Evolutionary conservation across 1,140 invertebrate species (phyloP), one percentile per base, ranked within the genome.

Genomic region (Stegodyphus mimosarum): DNA sequence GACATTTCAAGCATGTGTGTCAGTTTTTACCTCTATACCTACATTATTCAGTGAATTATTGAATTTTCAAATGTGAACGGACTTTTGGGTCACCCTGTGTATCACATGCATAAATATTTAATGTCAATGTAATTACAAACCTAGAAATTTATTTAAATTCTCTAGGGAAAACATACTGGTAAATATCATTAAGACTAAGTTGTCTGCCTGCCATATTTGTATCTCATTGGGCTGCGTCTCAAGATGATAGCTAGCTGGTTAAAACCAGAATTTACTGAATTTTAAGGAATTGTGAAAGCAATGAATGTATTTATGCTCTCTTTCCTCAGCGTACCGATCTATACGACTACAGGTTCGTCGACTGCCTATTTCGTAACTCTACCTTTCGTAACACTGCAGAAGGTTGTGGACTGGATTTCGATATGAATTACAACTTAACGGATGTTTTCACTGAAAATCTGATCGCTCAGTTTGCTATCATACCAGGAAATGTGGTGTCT

Each of bases 401-500:
- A 4, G 88, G 88, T 6, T 91, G 90, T 76, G 78, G 71, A 1
- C 64, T 90, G 17, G 90, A 90, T 73, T 89, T 90, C 72, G 89
- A 90, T 75, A 88, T 89, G 83, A 90, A 90, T 53, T 89, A 89
- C 66, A 87, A 90, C 53, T 88, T 91, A 63, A 79, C 87, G 6
- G 89, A 89, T 15, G 87, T 91, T 6, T 90, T 91, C 75, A 86
- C 84, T 9, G 89, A 90, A 87, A 90, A 90, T 48, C 70, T 90
- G 13, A 88, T 90, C 7, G 90, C 89, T 0, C 89, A 90, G 64
- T 33, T 90, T 2, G 89, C 89, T 1, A 87, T 91, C 63, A 89
- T 93, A 13, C 92, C 92, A 7, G 92, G 92, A 55, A 92, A 91
- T 79, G 51, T 92, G 0, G 73, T 92, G 11, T 90, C 91, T 7